Percentiles rank a stretch among this genome's conserved stretches.
These are phyloP conservation scores for Rhinophrynus dorsalis DNA, from an alignment of 2,797 vertebrate species.

Conservation along the genomic window DNA sequence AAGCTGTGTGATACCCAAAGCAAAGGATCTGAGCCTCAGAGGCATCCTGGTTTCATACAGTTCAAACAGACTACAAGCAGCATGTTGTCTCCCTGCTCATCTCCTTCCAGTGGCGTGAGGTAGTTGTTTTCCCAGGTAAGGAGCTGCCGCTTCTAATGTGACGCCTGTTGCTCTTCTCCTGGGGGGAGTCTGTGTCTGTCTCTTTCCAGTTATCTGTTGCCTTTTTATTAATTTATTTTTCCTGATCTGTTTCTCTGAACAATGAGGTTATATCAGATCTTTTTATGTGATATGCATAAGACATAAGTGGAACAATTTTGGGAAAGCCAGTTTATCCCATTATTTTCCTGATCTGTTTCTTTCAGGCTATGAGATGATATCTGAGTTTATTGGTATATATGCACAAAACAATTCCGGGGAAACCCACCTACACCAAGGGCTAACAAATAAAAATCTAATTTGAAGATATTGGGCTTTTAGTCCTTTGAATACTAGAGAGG, in stretches of 20 bases:
- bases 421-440: no score
- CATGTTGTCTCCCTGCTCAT: conserved; percentile 23
- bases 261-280: no score
- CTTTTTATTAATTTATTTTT: not conserved
- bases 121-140: conserved; percentile 43
- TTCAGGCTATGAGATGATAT: no score
- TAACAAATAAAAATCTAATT: no score
- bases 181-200: not conserved
- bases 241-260: not conserved
- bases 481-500: no score
- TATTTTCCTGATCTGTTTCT: no score
- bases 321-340: no score
- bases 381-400: no score
- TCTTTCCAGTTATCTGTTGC: not conserved
- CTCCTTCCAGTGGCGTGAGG: conserved; percentile 37
- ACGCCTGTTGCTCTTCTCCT: conserved; percentile 36
- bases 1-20: not conserved
- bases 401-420: no score
- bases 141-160: not conserved
- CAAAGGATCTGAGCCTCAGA: not conserved
- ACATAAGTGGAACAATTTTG: no score
- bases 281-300: no score
- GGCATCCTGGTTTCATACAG: not conserved
- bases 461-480: no score
- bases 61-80: not conserved